These are phyloP conservation scores for Nothocercus julius DNA, from an alignment of 2,113 vertebrate species.

Conservation along the genomic window DNA sequence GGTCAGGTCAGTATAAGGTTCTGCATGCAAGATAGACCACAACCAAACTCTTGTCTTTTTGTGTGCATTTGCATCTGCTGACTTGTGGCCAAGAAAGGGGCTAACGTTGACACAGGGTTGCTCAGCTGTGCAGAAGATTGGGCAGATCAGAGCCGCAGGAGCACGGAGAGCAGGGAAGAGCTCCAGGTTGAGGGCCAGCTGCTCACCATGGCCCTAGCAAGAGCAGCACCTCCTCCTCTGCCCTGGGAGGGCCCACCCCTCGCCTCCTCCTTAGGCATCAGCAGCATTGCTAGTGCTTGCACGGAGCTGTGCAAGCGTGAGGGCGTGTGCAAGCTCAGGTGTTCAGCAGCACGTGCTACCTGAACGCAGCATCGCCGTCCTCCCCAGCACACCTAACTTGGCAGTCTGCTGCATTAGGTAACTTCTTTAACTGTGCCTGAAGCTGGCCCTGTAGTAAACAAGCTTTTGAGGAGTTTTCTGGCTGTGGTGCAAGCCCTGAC, in stretches of 20 bases:
- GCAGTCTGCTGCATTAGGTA: too few relatives aligned
- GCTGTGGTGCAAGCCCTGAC: background rate
- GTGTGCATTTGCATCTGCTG: accelerated
- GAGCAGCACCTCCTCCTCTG: background rate
- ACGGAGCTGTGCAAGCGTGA: background rate
- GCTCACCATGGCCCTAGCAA: too few relatives aligned
- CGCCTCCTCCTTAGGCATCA: background rate
- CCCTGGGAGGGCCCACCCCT: accelerated
- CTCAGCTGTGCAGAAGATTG: background rate
- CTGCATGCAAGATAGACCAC: accelerated
- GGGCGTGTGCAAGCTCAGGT: background rate
- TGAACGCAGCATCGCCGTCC: background rate
- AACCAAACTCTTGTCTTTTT: background rate
- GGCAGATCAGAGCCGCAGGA: accelerated
- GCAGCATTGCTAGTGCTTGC: background rate
- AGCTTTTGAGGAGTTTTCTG: background rate
- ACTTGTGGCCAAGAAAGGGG: background rate
- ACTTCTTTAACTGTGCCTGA: too few relatives aligned
- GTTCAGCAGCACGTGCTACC: background rate
- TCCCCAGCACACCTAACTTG: too few relatives aligned
- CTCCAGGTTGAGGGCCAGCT: too few relatives aligned
- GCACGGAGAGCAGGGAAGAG: too few relatives aligned
- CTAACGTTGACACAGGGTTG: background rate
- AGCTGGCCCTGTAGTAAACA: background rate
- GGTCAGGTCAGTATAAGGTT: background rate